Evolutionary conservation across 2,113 vertebrate genomes (phyloP).

Genomic region (Burhinus oedicnemus): DNA sequence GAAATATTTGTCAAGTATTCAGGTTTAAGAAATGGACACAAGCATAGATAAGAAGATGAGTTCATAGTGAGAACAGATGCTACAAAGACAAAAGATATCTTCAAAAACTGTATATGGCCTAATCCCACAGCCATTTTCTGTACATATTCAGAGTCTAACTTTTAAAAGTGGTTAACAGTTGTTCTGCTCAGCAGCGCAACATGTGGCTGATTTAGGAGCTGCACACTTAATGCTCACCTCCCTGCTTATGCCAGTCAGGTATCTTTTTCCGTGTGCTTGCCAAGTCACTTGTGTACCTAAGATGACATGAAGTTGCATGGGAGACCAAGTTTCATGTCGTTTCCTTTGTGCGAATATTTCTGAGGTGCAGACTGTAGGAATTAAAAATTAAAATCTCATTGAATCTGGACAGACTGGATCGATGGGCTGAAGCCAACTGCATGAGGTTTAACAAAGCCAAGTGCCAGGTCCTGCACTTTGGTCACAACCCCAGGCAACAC

Average conservation of each 20-base stretch:
- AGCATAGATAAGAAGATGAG: slow-evolving; percentile 17
- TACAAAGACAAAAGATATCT: not conserved
- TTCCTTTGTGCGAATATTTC: not conserved
- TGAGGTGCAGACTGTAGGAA: not conserved
- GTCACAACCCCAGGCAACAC: too few relatives aligned
- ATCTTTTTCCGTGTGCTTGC: not conserved
- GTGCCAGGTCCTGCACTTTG: too few relatives aligned
- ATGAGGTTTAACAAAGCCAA: too few relatives aligned
- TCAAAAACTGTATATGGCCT: not conserved
- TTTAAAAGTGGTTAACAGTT: not conserved
- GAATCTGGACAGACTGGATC: too few relatives aligned
- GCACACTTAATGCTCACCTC: not conserved
- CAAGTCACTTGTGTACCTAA: not conserved
- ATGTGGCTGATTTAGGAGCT: not conserved
- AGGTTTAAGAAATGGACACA: not conserved
- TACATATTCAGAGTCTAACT: not conserved
- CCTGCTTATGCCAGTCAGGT: not conserved
- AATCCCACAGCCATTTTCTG: not conserved
- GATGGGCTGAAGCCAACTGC: too few relatives aligned
- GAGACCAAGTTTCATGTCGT: not conserved
- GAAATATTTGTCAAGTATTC: slow-evolving; percentile 8
- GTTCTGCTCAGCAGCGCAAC: not conserved
- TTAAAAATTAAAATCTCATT: not conserved
- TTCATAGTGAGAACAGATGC: slow-evolving; percentile 48
- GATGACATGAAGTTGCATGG: not conserved